Conservation (phyloP, 2,797 vertebrate genomes). For the Amphiprion clarkii region DNA sequence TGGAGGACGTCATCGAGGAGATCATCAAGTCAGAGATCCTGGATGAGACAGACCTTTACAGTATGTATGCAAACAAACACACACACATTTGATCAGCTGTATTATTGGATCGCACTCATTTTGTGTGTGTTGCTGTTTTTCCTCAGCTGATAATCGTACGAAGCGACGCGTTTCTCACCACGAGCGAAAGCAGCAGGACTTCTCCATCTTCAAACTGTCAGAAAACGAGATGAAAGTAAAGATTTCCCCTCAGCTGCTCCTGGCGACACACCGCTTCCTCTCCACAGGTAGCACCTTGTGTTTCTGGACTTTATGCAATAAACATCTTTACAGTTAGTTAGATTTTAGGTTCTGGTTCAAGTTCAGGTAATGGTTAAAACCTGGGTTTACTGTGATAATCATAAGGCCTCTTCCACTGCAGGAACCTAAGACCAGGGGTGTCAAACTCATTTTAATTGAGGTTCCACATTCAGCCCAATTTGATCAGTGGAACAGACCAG, state of each 20-base stretch:
- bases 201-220: constrained; percentile 94
- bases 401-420: too few species aligned
- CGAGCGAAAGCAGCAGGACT: constrained; percentile 93
- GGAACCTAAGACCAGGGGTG: too few species aligned
- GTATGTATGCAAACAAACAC: constrained; percentile 71
- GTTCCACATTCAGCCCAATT: too few species aligned
- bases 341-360: too few species aligned
- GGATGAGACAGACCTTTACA: constrained; percentile 97
- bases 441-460: too few species aligned
- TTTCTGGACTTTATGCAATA: too few species aligned
- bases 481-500: too few species aligned
- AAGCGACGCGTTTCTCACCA: constrained; percentile 94
- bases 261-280: constrained; percentile 96
- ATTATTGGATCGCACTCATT: not conserved
- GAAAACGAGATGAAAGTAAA: constrained; percentile 94
- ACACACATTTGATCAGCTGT: not conserved
- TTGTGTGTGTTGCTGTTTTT: not conserved
- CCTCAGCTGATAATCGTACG: constrained; percentile 91
- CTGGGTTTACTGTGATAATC: too few species aligned
- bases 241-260: constrained; percentile 94
- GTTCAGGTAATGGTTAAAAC: too few species aligned
- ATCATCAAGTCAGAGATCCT: constrained; percentile 99
- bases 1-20: constrained; percentile 98
- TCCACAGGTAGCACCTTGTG: constrained; percentile 89
- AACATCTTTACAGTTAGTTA: too few species aligned